Conservation (phyloP, 2,113 vertebrate species). For the Uria lomvia region DNA sequence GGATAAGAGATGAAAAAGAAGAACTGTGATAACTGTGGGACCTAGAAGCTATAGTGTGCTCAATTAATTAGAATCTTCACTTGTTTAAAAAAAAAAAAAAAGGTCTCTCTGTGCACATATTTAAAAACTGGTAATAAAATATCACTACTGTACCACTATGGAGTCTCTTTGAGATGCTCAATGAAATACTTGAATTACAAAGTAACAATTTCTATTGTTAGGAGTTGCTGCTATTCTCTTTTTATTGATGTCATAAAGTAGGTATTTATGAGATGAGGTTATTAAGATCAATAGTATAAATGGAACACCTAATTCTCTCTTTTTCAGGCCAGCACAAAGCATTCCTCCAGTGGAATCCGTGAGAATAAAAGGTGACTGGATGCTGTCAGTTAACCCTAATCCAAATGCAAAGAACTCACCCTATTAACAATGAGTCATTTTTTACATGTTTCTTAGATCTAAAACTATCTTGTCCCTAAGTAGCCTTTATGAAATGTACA, state of each 20-base stretch:
- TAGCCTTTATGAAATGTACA: conserved; percentile 53
- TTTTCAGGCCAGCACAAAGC: conserved; percentile 66
- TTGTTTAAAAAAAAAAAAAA: conserved; percentile 59
- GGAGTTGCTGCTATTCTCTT: conserved; percentile 64
- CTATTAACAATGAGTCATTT: conserved; percentile 71
- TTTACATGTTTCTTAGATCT: conserved; percentile 67
- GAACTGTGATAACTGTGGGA: conserved; percentile 47
- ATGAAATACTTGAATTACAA: conserved; percentile 58
- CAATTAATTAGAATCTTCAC: conserved; percentile 71
- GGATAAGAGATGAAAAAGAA: conserved; percentile 41
- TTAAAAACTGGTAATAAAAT: conserved; percentile 47
- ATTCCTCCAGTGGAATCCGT: conserved; percentile 51
- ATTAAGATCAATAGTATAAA: conserved; percentile 75
- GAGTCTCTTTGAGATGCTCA: conserved; percentile 41
- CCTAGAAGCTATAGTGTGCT: conserved; percentile 35
- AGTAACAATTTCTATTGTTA: conserved; percentile 67
- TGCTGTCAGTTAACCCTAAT: conserved; percentile 72
- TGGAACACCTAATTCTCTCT: conserved; percentile 72
- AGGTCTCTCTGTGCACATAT: conserved; percentile 41
- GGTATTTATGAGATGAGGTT: conserved; percentile 74
- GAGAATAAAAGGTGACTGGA: conserved; percentile 63
- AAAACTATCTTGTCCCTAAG: conserved; percentile 66
- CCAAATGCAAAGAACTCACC: conserved; percentile 74
- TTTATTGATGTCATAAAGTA: conserved; percentile 73
- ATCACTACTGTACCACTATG: conserved; percentile 12